These are phyloP conservation scores for human (Homo sapiens) DNA, from an alignment of 2,113 vertebrate genomes.

Conservation along the genomic window GRCh38 chr3:104708501-104709000, in stretches of 20 bases:
- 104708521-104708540: background rate
- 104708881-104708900: background rate
- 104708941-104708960: background rate
- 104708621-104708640: background rate
- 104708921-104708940: background rate
- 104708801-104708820: background rate
- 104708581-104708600: background rate
- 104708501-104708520: background rate
- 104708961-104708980: background rate
- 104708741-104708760: accelerated
- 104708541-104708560: background rate
- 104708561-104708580: background rate
- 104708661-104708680: background rate
- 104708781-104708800: background rate
- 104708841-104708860: background rate
- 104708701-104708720: background rate
- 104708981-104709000: background rate
- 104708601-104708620: background rate
- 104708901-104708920: background rate
- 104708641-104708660: background rate
- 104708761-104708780: background rate
- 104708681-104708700: background rate
- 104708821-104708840: background rate
- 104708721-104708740: background rate
- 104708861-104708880: background rate